These are phyloP conservation scores for Telmatochromis brichardi DNA, from an alignment of 2,113 vertebrate species.

Conservation along the genomic window DNA sequence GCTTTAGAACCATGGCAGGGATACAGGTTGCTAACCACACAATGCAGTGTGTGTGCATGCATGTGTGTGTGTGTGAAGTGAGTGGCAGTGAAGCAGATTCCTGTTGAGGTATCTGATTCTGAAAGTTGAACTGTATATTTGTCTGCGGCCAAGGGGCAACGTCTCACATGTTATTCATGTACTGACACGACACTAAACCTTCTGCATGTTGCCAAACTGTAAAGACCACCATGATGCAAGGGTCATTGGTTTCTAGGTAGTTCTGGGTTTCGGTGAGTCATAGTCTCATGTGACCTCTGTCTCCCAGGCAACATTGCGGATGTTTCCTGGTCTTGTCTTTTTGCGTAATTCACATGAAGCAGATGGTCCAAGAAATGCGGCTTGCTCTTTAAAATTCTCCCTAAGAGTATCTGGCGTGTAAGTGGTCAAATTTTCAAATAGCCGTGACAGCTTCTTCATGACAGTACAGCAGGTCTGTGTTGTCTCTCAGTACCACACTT, in stretches of 20 bases:
- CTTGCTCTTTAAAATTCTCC: conserved; percentile 22
- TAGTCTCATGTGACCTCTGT: conserved; percentile 62
- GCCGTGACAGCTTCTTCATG: conserved; percentile 19
- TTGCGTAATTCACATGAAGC: conserved; percentile 41
- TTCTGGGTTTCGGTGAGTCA: conserved; percentile 49
- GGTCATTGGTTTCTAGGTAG: conserved; percentile 29
- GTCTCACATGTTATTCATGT: conserved; percentile 9
- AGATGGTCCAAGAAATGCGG: conserved; percentile 44
- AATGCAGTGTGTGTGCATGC: not conserved
- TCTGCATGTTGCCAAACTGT: not conserved
- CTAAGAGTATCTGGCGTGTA: conserved; percentile 19
- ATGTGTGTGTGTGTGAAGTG: not conserved
- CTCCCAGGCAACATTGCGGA: conserved; percentile 53
- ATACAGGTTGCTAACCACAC: conserved; percentile 11
- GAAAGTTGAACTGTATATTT: conserved; percentile 29
- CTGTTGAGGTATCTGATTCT: conserved; percentile 19
- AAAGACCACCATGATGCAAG: conserved; percentile 8
- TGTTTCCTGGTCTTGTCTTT: conserved; percentile 38
- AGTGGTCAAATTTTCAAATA: conserved; percentile 32
- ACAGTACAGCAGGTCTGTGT: conserved; percentile 23
- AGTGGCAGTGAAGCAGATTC: not conserved
- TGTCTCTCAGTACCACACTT: not conserved
- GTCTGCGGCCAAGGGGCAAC: conserved; percentile 28
- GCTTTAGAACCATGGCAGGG: conserved; percentile 2
- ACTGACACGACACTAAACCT: conserved; percentile 33